Percentiles rank a stretch among this genome's conserved stretches.
These are phyloP conservation scores for Lagopus leucura DNA, from an alignment of 2,113 vertebrate species.

Conservation along the genomic window DNA sequence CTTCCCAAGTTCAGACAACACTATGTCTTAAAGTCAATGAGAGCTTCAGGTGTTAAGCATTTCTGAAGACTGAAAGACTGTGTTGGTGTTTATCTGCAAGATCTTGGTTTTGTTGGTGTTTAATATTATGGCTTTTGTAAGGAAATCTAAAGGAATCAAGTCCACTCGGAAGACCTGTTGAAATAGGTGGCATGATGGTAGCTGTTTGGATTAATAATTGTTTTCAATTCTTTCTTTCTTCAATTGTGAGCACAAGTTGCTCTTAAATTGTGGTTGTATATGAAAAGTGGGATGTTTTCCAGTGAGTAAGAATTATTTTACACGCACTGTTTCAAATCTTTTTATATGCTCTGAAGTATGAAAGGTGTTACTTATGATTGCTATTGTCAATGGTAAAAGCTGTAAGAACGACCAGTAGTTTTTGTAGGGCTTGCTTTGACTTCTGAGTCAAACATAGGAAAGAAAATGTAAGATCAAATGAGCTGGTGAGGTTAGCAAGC, in stretches of 20 bases:
- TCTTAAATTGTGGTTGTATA: background rate
- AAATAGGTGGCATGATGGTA: rapidly evolving
- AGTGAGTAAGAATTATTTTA: background rate
- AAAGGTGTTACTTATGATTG: background rate
- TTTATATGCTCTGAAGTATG: background rate
- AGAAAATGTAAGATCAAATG: background rate
- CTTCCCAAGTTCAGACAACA: background rate
- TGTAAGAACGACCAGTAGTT: background rate
- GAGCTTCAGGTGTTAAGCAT: background rate
- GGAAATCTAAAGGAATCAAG: background rate
- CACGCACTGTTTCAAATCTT: background rate
- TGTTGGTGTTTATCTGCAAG: rapidly evolving
- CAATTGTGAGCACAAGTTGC: background rate
- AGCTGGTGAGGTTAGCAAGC: background rate
- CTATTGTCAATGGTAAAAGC: background rate
- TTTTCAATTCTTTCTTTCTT: background rate
- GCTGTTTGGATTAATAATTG: background rate
- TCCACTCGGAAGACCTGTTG: rapidly evolving
- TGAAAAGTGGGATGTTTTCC: background rate
- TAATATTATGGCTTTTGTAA: background rate
- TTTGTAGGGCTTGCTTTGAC: background rate
- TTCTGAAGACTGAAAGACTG: background rate
- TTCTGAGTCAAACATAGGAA: background rate
- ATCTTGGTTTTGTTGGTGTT: background rate
- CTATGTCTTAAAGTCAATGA: background rate